Percentiles rank a stretch among this genome's conserved stretches.
Evolutionary conservation across 2,888 invertebrate genomes (phyloP).

Genomic region (Noctua fimbriata): DNA sequence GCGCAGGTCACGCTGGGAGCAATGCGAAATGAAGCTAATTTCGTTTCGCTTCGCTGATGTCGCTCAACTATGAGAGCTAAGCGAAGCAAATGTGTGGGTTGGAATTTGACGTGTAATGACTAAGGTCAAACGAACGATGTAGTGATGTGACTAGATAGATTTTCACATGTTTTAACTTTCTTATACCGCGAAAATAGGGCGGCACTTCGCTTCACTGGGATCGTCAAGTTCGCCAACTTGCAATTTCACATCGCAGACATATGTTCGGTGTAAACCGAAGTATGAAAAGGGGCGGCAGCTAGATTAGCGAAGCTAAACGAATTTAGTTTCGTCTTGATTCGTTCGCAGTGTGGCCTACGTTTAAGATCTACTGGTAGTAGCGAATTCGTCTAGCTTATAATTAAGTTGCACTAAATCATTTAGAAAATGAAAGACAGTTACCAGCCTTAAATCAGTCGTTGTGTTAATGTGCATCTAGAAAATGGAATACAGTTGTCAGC

Average conservation of each 20-base stretch:
- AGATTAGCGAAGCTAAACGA: not conserved
- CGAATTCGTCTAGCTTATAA: not conserved
- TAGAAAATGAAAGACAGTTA: not conserved
- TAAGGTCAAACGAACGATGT: not conserved
- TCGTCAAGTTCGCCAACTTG: not conserved
- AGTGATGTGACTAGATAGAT: not conserved
- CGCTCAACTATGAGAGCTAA: not conserved
- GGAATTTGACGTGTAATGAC: not conserved
- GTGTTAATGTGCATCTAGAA: not conserved
- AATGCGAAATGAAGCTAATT: not conserved
- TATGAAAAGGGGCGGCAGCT: not conserved
- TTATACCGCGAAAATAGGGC: not conserved
- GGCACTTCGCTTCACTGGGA: not conserved
- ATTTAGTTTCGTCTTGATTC: not conserved
- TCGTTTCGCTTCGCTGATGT: not conserved
- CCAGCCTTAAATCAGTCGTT: not conserved
- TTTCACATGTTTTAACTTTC: not conserved
- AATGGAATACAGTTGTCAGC: not conserved
- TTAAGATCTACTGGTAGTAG: not conserved
- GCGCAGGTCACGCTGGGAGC: not conserved
- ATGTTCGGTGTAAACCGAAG: not conserved
- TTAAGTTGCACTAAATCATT: not conserved
- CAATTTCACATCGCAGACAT: not conserved
- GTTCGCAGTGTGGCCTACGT: not conserved
- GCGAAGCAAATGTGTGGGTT: not conserved